A percentile compares a stretch with the other conserved stretches of the same genome.
These are phyloP conservation scores for Channallabes apus DNA, from an alignment of 2,797 vertebrate genomes.

Conservation along the genomic window DNA sequence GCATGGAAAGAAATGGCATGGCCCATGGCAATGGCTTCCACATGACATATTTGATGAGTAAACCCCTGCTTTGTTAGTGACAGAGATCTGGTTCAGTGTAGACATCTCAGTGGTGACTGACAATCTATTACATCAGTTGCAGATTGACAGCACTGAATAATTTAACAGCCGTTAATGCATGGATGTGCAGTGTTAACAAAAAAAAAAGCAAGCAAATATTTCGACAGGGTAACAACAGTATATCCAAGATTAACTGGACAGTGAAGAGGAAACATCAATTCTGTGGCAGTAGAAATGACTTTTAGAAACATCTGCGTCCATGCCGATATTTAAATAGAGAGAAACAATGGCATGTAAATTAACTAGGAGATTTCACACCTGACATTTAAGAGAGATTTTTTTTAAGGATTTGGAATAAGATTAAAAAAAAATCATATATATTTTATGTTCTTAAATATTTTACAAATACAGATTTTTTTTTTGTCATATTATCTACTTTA, in stretches of 20 bases:
- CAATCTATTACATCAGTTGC: slow-evolving; percentile 48
- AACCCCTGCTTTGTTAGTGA: slow-evolving; percentile 49
- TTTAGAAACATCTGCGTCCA: slow-evolving; percentile 21
- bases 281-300: slow-evolving; percentile 11
- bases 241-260: slow-evolving; percentile 20
- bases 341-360: not conserved
- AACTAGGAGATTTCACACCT: not conserved
- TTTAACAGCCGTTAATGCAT: slow-evolving; percentile 41
- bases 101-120: slow-evolving; percentile 35
- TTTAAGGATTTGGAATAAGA: not conserved
- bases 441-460: not conserved
- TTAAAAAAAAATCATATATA: not conserved
- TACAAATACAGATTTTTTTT: not conserved
- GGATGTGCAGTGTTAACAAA: slow-evolving; percentile 28
- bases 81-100: slow-evolving; percentile 43
- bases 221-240: slow-evolving; percentile 14
- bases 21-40: slow-evolving; percentile 41
- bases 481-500: not conserved
- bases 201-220: slow-evolving; percentile 33
- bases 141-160: slow-evolving; percentile 44
- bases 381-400: not conserved
- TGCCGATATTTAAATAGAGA: not conserved
- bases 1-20: slow-evolving; percentile 38
- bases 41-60: slow-evolving; percentile 51
- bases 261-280: slow-evolving; percentile 8